phyloP scores from a whole-genome alignment of 2,888 invertebrate genomes.

The Thereva nobilitata region DNA sequence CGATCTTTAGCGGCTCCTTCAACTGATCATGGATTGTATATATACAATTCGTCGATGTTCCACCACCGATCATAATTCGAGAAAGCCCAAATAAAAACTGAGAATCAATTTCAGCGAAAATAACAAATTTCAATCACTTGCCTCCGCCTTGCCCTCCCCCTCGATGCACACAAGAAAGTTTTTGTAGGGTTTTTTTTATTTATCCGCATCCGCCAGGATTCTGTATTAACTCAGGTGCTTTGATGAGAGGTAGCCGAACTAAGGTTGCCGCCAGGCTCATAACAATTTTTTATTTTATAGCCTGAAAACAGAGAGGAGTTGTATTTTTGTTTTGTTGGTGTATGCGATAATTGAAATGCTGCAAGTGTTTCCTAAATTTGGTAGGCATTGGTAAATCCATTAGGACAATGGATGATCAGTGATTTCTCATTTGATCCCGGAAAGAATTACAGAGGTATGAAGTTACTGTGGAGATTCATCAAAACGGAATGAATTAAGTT shows the following conservation, averaged over 20 bases:
- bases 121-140: slow-evolving; percentile 28
- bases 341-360: slow-evolving; percentile 26
- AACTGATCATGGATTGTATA: too few species aligned
- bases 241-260: slow-evolving; percentile 27
- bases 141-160: too few species aligned
- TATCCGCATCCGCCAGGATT: slow-evolving; percentile 3
- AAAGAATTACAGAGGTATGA: neutral
- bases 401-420: slow-evolving; percentile 17
- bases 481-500: too few species aligned
- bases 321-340: too few species aligned
- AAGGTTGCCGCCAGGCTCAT: slow-evolving; percentile 28
- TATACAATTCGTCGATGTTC: slow-evolving; percentile 10
- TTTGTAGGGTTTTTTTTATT: slow-evolving; percentile 3
- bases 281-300: slow-evolving; percentile 16
- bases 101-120: slow-evolving; percentile 23
- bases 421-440: slow-evolving; percentile 25
- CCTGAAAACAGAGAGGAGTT: neutral
- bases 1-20: too few species aligned
- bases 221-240: slow-evolving; percentile 23
- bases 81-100: slow-evolving; percentile 28
- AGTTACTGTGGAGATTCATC: too few species aligned
- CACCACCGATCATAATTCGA: slow-evolving; percentile 22
- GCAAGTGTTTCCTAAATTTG: slow-evolving; percentile 35
- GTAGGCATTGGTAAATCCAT: slow-evolving; percentile 23
- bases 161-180: too few species aligned